phyloP scores from a whole-genome alignment of 2,888 invertebrate genomes.

The Melikaiella ostensackeni region DNA sequence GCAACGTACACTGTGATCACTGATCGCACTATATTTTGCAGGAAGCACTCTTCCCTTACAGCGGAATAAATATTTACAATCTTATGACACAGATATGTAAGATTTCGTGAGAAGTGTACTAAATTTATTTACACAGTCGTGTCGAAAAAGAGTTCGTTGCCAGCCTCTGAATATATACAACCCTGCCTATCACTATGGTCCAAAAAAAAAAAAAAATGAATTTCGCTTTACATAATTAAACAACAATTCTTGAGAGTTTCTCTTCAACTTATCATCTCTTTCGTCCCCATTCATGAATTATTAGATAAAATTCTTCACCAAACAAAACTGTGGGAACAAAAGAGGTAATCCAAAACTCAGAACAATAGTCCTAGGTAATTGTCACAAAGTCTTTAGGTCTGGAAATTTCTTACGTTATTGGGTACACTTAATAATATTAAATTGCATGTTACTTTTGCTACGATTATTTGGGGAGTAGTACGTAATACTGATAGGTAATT shows the following conservation, averaged over 20 bases:
- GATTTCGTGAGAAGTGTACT: conserved; percentile 58
- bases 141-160: conserved; percentile 19
- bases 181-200: conserved; percentile 18
- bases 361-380: neutral
- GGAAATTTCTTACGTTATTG: neutral
- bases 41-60: conserved; percentile 40
- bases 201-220: conserved; percentile 10
- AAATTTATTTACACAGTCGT: conserved; percentile 36
- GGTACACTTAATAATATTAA: conserved; percentile 18
- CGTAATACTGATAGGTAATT: conserved; percentile 40
- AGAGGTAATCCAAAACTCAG: conserved; percentile 10
- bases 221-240: neutral
- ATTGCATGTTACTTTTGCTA: conserved; percentile 20
- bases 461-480: conserved; percentile 23
- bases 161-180: conserved; percentile 33
- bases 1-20: conserved; percentile 14
- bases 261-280: neutral
- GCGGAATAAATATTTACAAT: conserved; percentile 58
- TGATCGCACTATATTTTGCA: conserved; percentile 13
- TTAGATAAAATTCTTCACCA: neutral
- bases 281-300: neutral
- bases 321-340: neutral
- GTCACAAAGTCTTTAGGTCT: conserved; percentile 17
- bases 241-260: neutral
- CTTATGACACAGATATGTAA: conserved; percentile 65